These are phyloP conservation scores for Paedocypris micromegethes DNA, from an alignment of 2,797 vertebrate genomes.

Conservation along the genomic window DNA sequence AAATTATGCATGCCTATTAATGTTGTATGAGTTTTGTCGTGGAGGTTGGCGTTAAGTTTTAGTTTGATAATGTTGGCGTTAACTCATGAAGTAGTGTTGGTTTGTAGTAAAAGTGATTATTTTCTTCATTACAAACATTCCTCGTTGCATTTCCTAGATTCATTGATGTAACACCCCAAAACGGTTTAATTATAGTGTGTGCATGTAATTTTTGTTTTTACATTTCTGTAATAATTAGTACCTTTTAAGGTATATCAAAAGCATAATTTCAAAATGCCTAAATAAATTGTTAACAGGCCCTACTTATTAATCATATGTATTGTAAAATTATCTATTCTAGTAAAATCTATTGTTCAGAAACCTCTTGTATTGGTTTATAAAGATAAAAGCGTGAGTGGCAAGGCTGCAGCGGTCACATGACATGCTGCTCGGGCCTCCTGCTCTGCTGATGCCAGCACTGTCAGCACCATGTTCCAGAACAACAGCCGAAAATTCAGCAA, in stretches of 20 bases:
- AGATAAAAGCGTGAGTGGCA: neutral
- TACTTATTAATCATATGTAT: too few relatives aligned
- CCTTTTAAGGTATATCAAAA: too few relatives aligned
- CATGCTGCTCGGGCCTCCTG: slow-evolving; percentile 7
- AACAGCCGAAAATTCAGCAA: slow-evolving; percentile 7
- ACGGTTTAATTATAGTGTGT: too few relatives aligned
- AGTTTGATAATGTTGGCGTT: too few relatives aligned
- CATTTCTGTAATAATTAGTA: neutral
- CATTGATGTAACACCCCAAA: too few relatives aligned
- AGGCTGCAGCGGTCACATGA: slow-evolving; percentile 21
- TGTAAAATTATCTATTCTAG: too few relatives aligned
- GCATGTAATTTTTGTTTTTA: neutral
- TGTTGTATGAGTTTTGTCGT: slow-evolving; percentile 8
- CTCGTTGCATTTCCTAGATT: too few relatives aligned
- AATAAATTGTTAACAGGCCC: too few relatives aligned
- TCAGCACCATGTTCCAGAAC: slow-evolving; percentile 34
- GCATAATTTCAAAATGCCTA: too few relatives aligned
- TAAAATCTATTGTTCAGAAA: neutral
- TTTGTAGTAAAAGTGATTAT: too few relatives aligned
- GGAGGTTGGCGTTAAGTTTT: neutral
- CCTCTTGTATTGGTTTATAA: neutral
- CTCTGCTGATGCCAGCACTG: slow-evolving; percentile 24
- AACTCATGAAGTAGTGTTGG: too few relatives aligned
- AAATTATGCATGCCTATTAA: slow-evolving; percentile 36
- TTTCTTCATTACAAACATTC: too few relatives aligned